A percentile compares a stretch with the other conserved stretches of the same genome.
Evolutionary conservation across 2,113 vertebrate species (phyloP).

Genomic region (Orthonyx spaldingii): DNA sequence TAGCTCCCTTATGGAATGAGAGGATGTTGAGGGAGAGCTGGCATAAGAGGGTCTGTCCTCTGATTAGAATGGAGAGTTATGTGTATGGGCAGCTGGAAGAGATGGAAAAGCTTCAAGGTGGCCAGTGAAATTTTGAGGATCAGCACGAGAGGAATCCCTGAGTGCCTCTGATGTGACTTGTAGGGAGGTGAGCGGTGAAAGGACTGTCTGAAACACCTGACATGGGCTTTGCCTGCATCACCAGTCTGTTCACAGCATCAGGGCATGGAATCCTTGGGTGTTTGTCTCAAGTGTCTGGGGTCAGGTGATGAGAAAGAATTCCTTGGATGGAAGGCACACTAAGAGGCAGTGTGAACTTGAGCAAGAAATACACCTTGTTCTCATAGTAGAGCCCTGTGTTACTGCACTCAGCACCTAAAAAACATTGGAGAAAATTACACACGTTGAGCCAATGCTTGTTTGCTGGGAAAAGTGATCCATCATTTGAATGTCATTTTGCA

Average conservation of each 20-base stretch:
- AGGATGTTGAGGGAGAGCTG: not conserved
- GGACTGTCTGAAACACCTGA: accelerated
- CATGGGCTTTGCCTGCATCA: not conserved
- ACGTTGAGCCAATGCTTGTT: not conserved
- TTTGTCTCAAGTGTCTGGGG: not conserved
- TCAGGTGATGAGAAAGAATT: not conserved
- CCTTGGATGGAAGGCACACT: not conserved
- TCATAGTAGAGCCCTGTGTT: not conserved
- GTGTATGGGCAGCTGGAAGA: not conserved
- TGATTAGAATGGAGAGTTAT: not conserved
- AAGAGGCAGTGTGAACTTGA: not conserved
- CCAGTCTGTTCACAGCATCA: not conserved
- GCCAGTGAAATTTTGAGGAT: not conserved
- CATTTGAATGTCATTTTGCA: not conserved
- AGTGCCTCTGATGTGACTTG: not conserved
- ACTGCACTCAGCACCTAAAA: not conserved
- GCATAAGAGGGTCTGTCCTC: not conserved
- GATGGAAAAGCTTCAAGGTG: not conserved
- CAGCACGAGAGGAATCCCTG: not conserved
- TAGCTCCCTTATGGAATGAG: not conserved
- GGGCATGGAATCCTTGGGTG: not conserved
- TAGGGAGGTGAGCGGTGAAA: not conserved
- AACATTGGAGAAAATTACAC: not conserved
- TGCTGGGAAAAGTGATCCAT: not conserved
- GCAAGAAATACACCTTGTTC: not conserved